Percentiles rank a stretch among this genome's conserved stretches.
These are phyloP conservation scores for Leptatherina wallacei DNA, from an alignment of 2,797 vertebrate species.

Conservation along the genomic window DNA sequence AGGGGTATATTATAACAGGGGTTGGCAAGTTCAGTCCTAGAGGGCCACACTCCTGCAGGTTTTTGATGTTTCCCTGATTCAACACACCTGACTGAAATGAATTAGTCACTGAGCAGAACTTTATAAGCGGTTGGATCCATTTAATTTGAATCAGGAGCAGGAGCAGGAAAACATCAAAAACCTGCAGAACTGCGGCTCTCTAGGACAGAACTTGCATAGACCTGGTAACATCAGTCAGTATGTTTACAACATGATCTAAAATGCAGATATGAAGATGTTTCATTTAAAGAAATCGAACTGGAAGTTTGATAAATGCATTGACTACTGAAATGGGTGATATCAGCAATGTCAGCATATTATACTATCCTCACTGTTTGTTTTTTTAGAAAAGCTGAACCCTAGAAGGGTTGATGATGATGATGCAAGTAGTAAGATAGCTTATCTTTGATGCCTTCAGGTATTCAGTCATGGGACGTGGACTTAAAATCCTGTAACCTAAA, in stretches of 20 bases:
- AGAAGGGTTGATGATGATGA: background rate
- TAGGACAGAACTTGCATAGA: too few relatives aligned
- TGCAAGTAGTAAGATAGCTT: background rate
- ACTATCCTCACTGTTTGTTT: background rate
- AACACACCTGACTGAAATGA: too few relatives aligned
- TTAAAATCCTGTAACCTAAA: slow-evolving; percentile 87
- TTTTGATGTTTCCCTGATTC: too few relatives aligned
- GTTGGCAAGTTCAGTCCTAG: too few relatives aligned
- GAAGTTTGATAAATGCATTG: background rate
- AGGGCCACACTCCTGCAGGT: too few relatives aligned
- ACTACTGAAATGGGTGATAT: background rate
- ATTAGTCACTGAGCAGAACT: too few relatives aligned
- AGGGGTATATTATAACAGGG: too few relatives aligned
- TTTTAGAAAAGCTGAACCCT: background rate
- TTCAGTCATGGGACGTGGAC: slow-evolving; percentile 92
- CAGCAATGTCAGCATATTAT: background rate
- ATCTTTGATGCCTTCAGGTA: slow-evolving; percentile 72
- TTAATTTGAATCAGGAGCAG: too few relatives aligned
- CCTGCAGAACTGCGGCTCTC: too few relatives aligned
- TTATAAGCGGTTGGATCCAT: too few relatives aligned
- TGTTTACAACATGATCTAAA: background rate
- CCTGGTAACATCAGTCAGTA: background rate
- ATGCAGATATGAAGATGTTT: background rate
- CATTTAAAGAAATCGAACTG: background rate
- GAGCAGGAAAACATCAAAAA: too few relatives aligned